Evolutionary conservation across 2,888 invertebrate species (phyloP).

Genomic region (Drepana falcataria): DNA sequence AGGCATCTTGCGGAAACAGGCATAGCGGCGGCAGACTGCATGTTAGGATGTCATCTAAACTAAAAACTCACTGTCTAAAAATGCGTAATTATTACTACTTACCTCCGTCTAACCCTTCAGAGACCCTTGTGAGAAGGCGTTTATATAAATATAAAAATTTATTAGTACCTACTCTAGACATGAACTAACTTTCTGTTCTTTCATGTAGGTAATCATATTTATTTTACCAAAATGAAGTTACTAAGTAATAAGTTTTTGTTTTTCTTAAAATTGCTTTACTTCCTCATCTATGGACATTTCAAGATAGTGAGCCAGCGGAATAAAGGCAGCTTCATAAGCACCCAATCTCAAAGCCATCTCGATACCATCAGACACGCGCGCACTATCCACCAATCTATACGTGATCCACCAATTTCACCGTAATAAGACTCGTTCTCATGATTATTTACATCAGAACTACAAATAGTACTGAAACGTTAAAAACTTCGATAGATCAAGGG

Average conservation of each 20-base stretch:
- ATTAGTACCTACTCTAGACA: too few species aligned
- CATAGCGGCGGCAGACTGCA: not conserved
- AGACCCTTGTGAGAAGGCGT: too few species aligned
- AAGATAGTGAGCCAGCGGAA: not conserved
- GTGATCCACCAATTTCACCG: constrained; percentile 58
- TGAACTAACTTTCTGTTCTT: too few species aligned
- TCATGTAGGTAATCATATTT: too few species aligned
- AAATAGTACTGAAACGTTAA: constrained; percentile 2
- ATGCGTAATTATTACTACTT: too few species aligned
- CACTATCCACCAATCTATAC: constrained; percentile 36
- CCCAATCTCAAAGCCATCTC: constrained; percentile 35
- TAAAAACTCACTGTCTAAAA: not conserved
- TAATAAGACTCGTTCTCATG: constrained; percentile 75
- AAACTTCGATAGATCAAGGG: not conserved
- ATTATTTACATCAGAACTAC: constrained; percentile 26
- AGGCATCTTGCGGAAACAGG: not conserved
- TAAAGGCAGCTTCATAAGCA: constrained; percentile 25
- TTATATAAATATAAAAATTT: too few species aligned
- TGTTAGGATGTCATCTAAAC: constrained; percentile 11
- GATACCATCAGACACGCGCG: constrained; percentile 57
- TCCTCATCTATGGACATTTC: too few species aligned
- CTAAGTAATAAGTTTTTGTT: too few species aligned
- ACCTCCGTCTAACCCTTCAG: too few species aligned
- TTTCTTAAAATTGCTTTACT: too few species aligned
- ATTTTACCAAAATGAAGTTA: too few species aligned